Evolutionary conservation across 30 jellyfish, hydroid and myxozoan species (phyloP), one percentile per base, ranked within the genome.

Genomic region (Aurelia aurita): DNA sequence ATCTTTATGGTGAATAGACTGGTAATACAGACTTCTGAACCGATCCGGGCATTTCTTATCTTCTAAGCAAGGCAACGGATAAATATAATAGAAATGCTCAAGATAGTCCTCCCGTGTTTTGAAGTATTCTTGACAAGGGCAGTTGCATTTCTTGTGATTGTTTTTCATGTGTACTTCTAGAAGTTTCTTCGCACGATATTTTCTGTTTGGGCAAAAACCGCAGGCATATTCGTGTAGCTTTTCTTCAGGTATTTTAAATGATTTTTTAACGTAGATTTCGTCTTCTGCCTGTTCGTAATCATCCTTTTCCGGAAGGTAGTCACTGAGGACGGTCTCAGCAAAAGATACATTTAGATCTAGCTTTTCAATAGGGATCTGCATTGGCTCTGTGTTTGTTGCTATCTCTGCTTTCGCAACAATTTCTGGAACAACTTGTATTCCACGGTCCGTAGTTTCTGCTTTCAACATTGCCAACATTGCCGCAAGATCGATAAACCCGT

Each of bases 31-130:
- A 54, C 87, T 64, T 58, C 97, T 95, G 69, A 90, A 90, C 9
- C 97, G 91, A 72, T 90, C 97, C 4, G 97, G 97, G 65, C 97
- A 90, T 65, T 90, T 90, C 28, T 95, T 65, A 45, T 74, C 81
- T 31, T 68, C 92, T 43, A 90, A 73, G 46, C 97, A 90, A 5
- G 91, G 87, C 23, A 90, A 68, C 2, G 97, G 97, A 21, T 72
- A 90, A 64, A 84, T 96, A 29, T 22, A 51, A 82, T 90, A 90
- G 46, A 90, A 90, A 69, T 90, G 97, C 20, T 80, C 90, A 22
- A 90, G 69, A 51, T 90, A 90, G 66, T 90, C 97, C 31, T 90
- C 94, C 13, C 97, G 74, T 12, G 87, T 82, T 69, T 44, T 43
- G 87, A 90, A 90, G 75, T 80, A 90, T 22, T 76, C 83, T 18